These are phyloP conservation scores for Drosophila orosa DNA, from an alignment of 1,140 invertebrate species.

Conservation along the genomic window DNA sequence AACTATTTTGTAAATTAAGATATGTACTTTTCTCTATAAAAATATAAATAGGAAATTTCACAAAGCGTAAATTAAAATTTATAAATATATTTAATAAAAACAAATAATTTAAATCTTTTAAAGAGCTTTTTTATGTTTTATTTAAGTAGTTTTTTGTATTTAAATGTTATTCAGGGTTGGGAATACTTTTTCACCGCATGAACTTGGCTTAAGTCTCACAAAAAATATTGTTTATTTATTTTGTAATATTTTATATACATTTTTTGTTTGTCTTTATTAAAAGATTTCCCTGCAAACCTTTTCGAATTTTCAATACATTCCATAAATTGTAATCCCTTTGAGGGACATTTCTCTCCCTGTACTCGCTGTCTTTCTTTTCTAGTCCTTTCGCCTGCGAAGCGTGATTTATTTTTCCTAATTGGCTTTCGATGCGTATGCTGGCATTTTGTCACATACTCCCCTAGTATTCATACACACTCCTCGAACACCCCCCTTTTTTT, in stretches of 20 bases:
- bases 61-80: no score
- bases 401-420: slow-evolving; percentile 80
- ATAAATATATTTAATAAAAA: no score
- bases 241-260: no score
- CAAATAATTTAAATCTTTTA: no score
- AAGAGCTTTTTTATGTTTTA: no score
- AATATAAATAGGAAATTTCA: no score
- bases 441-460: slow-evolving; percentile 53
- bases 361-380: slow-evolving; percentile 21
- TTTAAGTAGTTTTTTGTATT: no score
- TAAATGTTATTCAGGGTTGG: no score
- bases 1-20: no score
- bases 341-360: slow-evolving; percentile 2
- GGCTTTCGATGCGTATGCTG: slow-evolving; percentile 74
- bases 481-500: slow-evolving; percentile 7
- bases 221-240: no score
- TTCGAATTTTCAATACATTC: background rate
- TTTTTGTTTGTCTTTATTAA: background rate
- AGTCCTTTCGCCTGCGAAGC: slow-evolving; percentile 63
- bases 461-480: background rate
- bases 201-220: background rate
- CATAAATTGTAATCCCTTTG: background rate
- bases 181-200: no score
- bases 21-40: no score
- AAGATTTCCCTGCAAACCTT: background rate